Conservation (phyloP, 1,140 invertebrate species). For the Anoplolepis gracilipes region DNA sequence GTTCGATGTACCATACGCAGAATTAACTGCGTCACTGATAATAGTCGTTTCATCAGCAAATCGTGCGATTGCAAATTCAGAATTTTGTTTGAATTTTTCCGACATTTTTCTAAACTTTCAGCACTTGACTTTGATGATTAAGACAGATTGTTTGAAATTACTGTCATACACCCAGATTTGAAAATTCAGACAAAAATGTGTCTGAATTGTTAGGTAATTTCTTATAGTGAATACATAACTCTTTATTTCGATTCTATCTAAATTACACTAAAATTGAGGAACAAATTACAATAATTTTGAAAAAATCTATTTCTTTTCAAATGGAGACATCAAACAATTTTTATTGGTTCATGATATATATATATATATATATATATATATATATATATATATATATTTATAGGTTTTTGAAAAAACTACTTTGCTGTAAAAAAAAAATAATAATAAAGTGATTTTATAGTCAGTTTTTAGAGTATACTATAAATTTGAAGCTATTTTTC, state of each 20-base stretch:
- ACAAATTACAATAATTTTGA: constrained; percentile 30
- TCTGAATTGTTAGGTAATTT: too few relatives aligned
- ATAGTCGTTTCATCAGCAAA: neutral
- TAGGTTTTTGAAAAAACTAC: neutral
- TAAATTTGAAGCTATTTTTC: neutral
- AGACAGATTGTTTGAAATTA: too few relatives aligned
- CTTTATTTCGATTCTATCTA: neutral
- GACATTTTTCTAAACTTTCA: too few relatives aligned
- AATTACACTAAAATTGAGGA: constrained; percentile 1
- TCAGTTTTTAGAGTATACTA: neutral
- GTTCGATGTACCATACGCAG: neutral
- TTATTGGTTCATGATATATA: neutral
- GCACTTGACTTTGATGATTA: too few relatives aligned
- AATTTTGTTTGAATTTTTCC: too few relatives aligned
- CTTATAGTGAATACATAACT: neutral
- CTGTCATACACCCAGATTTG: too few relatives aligned
- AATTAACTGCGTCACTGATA: neutral
- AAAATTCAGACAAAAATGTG: too few relatives aligned
- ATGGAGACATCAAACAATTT: neutral
- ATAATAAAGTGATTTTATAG: neutral
- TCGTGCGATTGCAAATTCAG: neutral
- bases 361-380: too few relatives aligned
- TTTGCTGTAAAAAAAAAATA: neutral
- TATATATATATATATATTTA: too few relatives aligned
- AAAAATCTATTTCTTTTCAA: neutral